A percentile compares a stretch with the other conserved stretches of the same genome.
phyloP scores from a whole-genome alignment of 2,888 invertebrate species.

The Gasteruption jaculator region DNA sequence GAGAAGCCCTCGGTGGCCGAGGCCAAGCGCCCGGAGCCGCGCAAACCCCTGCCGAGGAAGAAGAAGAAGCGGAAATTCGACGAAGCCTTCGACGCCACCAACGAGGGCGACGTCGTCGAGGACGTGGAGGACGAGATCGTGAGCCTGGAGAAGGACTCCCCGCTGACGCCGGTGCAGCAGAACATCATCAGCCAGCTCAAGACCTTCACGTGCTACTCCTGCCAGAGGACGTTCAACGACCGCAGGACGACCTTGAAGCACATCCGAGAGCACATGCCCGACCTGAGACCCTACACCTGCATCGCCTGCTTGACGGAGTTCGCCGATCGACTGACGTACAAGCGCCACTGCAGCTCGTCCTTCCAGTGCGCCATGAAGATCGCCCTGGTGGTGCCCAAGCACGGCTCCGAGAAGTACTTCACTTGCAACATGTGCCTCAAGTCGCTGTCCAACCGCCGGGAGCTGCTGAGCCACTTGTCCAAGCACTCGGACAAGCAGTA shows the following conservation, averaged over 20 bases:
- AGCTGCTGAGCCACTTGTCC: slow-evolving; percentile 40
- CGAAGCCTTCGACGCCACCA: slow-evolving; percentile 1
- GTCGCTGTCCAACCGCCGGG: slow-evolving; percentile 37
- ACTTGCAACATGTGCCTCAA: slow-evolving; percentile 48
- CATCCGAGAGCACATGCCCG: slow-evolving; percentile 47
- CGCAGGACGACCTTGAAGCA: slow-evolving; percentile 43
- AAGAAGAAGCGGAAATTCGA: slow-evolving; percentile 24
- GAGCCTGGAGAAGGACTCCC: slow-evolving; percentile 37
- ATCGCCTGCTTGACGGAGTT: slow-evolving; percentile 47
- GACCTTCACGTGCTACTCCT: slow-evolving; percentile 46
- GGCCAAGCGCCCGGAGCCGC: slow-evolving; percentile 11
- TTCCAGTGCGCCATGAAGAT: slow-evolving; percentile 59
- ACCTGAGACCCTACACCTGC: slow-evolving; percentile 43
- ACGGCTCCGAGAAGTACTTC: slow-evolving; percentile 44
- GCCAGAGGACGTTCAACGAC: slow-evolving; percentile 38
- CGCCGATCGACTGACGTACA: slow-evolving; percentile 42
- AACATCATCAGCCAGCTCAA: slow-evolving; percentile 48
- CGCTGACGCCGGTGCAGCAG: slow-evolving; percentile 44
- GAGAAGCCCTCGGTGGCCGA: no score
- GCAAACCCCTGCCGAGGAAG: slow-evolving; percentile 16
- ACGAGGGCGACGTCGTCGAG: slow-evolving; percentile 21
- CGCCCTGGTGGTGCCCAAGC: slow-evolving; percentile 42
- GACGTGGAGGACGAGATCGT: slow-evolving; percentile 38
- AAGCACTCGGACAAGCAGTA: slow-evolving; percentile 41
- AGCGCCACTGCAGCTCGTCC: slow-evolving; percentile 43